Evolutionary conservation across 1,140 invertebrate species (phyloP).

Genomic region (Telenomus remus): DNA sequence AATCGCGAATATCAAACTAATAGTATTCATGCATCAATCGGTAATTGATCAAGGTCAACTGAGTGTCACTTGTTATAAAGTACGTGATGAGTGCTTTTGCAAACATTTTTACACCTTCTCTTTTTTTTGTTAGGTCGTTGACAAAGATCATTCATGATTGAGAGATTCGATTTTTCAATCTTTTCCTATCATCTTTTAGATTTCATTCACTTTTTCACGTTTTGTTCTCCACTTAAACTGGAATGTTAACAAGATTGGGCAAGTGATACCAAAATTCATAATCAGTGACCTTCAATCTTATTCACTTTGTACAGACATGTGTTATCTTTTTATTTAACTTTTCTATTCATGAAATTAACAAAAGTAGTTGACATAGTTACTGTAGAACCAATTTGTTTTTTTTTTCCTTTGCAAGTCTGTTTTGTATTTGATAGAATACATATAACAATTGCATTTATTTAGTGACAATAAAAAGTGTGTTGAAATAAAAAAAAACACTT

Average conservation of each 20-base stretch:
- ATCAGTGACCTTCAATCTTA: too few species aligned
- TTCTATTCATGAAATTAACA: background rate
- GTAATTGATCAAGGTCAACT: constrained; percentile 28
- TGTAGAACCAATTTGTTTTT: background rate
- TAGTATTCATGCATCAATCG: constrained; percentile 16
- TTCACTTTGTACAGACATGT: too few species aligned
- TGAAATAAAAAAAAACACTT: too few species aligned
- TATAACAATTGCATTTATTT: too few species aligned
- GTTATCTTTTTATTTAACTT: too few species aligned
- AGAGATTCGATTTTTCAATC: background rate
- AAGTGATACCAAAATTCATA: too few species aligned
- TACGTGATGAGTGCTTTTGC: constrained; percentile 12
- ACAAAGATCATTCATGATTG: background rate
- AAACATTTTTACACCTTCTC: background rate
- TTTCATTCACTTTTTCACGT: background rate
- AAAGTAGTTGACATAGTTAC: background rate
- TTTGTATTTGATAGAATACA: too few species aligned
- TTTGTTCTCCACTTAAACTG: background rate
- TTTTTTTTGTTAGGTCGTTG: too few species aligned
- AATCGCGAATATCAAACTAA: constrained; percentile 5
- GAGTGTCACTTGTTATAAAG: constrained; percentile 5
- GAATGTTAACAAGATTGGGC: too few species aligned
- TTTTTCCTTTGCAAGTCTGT: background rate
- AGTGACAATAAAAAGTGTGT: too few species aligned
- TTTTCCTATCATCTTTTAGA: background rate